Evolutionary conservation across 2,113 vertebrate genomes (phyloP).

Genomic region (Heliornis fulica): DNA sequence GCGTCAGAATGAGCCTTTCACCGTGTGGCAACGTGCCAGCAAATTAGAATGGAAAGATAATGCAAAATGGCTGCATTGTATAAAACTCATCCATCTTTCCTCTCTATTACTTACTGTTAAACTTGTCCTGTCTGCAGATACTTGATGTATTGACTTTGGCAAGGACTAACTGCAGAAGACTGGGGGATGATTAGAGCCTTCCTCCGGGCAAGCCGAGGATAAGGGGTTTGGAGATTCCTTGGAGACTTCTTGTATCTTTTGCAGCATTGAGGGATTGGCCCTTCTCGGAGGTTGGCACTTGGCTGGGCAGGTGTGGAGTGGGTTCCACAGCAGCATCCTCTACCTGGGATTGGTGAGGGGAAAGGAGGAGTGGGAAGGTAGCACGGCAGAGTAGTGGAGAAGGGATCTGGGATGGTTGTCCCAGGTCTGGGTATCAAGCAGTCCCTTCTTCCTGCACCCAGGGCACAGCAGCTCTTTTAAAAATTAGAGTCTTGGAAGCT

Average conservation of each 20-base stretch:
- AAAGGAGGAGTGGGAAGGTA: not conserved
- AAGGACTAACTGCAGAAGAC: not conserved
- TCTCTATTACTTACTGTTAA: not conserved
- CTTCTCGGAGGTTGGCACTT: not conserved
- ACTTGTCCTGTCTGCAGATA: not conserved
- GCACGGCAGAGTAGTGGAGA: not conserved
- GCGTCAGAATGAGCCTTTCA: not conserved
- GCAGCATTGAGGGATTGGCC: not conserved
- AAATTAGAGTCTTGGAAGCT: not conserved
- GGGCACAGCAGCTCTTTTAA: not conserved
- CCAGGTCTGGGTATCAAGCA: not conserved
- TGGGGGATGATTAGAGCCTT: not conserved
- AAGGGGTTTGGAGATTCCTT: not conserved
- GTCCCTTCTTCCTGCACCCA: not conserved
- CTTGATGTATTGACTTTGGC: not conserved
- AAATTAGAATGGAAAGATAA: not conserved
- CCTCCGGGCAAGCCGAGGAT: not conserved
- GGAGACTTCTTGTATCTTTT: not conserved
- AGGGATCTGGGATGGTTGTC: not conserved
- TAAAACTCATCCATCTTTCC: not conserved
- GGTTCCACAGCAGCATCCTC: not conserved
- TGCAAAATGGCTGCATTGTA: not conserved
- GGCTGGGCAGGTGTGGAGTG: rapidly evolving
- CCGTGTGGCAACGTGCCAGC: not conserved
- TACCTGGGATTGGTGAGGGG: too few species aligned